These are phyloP conservation scores for Aplodontia rufa DNA, from an alignment of 2,113 vertebrate genomes.

Conservation along the genomic window DNA sequence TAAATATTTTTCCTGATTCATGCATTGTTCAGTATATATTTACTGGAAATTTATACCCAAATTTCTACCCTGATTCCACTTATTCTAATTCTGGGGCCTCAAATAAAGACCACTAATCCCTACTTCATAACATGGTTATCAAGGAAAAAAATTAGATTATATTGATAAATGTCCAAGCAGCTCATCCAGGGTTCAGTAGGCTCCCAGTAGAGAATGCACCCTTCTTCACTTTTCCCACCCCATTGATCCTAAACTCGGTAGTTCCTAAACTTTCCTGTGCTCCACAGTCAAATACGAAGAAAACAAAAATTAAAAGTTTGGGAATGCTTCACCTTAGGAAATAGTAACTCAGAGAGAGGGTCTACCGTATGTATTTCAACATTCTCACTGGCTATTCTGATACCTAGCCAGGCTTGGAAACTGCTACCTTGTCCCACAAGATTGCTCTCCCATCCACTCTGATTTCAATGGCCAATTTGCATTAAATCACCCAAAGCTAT, in stretches of 20 bases:
- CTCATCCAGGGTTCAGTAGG: neutral
- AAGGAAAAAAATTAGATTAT: neutral
- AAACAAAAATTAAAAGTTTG: neutral
- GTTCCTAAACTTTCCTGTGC: neutral
- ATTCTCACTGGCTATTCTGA: neutral
- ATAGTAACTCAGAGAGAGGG: neutral
- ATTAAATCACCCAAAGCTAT: neutral
- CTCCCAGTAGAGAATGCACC: neutral
- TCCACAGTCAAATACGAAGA: conserved; percentile 5
- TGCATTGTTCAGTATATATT: neutral
- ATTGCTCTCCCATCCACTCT: neutral
- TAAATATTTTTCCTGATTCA: neutral
- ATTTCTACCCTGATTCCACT: neutral
- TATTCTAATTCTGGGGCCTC: neutral
- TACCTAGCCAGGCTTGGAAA: neutral
- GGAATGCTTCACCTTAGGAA: neutral
- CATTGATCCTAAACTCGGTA: neutral
- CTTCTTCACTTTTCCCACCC: neutral
- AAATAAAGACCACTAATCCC: neutral
- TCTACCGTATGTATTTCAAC: neutral
- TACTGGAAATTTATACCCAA: neutral
- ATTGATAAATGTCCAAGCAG: neutral
- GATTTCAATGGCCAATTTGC: neutral
- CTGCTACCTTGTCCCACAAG: neutral
- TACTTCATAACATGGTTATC: conserved; percentile 6